Conservation (phyloP, 2,797 vertebrate species). For the Eulemur albifrons region DNA sequence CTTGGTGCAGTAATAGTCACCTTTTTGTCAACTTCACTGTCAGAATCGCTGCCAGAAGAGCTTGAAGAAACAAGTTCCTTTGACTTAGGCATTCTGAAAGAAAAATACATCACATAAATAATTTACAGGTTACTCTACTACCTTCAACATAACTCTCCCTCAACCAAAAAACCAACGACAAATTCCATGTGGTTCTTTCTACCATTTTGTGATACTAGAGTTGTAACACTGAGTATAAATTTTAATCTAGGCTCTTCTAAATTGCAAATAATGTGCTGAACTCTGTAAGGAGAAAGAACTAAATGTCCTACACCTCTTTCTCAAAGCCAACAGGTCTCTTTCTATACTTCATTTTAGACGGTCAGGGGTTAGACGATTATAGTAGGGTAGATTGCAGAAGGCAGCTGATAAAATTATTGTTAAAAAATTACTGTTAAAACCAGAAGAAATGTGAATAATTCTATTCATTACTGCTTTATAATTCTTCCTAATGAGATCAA, state of each 20-base stretch:
- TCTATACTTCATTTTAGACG: background rate
- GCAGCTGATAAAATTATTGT: background rate
- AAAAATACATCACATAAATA: slow-evolving; percentile 59
- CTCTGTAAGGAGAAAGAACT: background rate
- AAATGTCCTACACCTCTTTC: slow-evolving; percentile 25
- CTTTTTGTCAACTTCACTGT: slow-evolving; percentile 96
- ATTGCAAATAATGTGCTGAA: slow-evolving; percentile 3
- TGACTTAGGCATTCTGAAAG: slow-evolving; percentile 96
- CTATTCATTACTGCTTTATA: background rate
- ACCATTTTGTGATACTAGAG: background rate
- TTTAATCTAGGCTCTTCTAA: background rate
- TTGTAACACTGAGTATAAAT: background rate
- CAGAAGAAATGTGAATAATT: background rate
- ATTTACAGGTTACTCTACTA: background rate
- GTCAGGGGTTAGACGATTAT: background rate
- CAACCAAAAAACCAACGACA: background rate
- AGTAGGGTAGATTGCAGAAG: background rate
- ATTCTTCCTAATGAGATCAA: background rate
- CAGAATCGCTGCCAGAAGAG: slow-evolving; percentile 95
- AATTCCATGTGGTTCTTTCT: background rate
- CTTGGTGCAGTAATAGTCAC: slow-evolving; percentile 79
- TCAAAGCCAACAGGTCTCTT: background rate
- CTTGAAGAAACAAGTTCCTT: slow-evolving; percentile 97
- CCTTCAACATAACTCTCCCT: background rate
- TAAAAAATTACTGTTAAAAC: slow-evolving; percentile 37